A percentile compares a stretch with the other conserved stretches of the same genome.
Evolutionary conservation across 2,888 invertebrate genomes (phyloP).

Genomic region (Ethmia dodecea): DNA sequence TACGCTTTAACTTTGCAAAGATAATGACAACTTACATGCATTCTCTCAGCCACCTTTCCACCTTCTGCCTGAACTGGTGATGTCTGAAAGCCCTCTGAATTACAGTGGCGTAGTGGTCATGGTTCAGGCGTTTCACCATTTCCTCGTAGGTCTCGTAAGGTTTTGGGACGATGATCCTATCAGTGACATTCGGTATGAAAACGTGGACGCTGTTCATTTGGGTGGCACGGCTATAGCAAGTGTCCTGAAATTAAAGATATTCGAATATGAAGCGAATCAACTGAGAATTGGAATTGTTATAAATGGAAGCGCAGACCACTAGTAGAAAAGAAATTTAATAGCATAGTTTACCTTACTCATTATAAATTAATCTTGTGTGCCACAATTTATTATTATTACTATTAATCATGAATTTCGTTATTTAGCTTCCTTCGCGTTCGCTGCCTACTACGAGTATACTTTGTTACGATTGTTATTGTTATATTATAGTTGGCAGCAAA

Average conservation of each 20-base stretch:
- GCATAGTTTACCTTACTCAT: no score
- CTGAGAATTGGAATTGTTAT: no score
- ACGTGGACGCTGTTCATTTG: constrained; percentile 78
- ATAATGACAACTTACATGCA: constrained; percentile 46
- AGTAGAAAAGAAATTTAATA: no score
- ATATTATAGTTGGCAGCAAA: no score
- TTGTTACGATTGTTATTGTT: no score
- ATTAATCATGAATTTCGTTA: no score
- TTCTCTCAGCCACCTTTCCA: constrained; percentile 49
- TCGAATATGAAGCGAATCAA: no score
- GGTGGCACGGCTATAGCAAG: constrained; percentile 74
- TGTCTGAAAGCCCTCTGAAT: constrained; percentile 83
- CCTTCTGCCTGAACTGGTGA: constrained; percentile 68
- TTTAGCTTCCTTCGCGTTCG: no score
- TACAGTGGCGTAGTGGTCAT: constrained; percentile 73
- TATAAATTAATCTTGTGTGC: no score
- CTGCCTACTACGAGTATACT: no score
- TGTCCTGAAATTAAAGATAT: constrained; percentile 72
- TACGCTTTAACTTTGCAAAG: not conserved
- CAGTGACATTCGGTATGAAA: constrained; percentile 80
- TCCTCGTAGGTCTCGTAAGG: constrained; percentile 83
- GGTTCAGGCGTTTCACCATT: constrained; percentile 74
- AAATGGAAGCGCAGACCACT: no score
- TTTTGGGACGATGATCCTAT: constrained; percentile 78
- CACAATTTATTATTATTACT: no score